A percentile compares a stretch with the other conserved stretches of the same genome.
Evolutionary conservation across 2,113 vertebrate genomes (phyloP).

Genomic region (Oryzias woworae): DNA sequence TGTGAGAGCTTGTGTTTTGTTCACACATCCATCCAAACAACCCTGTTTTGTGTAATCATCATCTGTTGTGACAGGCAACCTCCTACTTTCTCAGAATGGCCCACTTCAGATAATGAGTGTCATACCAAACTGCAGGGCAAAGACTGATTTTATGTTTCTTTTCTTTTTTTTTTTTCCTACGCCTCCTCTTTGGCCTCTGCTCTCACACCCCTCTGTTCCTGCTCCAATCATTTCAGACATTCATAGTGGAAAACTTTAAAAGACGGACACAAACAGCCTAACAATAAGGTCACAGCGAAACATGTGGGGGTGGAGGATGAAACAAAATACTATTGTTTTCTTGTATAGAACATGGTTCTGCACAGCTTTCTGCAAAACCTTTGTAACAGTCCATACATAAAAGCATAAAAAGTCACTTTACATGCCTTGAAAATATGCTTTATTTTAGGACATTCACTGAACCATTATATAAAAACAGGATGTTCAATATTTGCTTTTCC

Average conservation of each 20-base stretch:
- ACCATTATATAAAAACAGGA: background rate
- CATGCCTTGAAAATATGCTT: background rate
- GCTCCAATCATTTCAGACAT: slow-evolving; percentile 54
- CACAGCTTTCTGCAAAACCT: background rate
- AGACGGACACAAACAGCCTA: slow-evolving; percentile 37
- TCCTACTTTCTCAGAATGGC: slow-evolving; percentile 72
- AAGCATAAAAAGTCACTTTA: background rate
- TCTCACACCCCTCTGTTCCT: slow-evolving; percentile 53
- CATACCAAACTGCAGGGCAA: slow-evolving; percentile 74
- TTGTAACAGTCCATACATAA: background rate
- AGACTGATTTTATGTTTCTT: slow-evolving; percentile 68
- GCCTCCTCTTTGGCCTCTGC: slow-evolving; percentile 63
- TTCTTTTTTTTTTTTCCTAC: slow-evolving; percentile 39
- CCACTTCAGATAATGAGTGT: slow-evolving; percentile 79
- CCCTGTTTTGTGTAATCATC: slow-evolving; percentile 75
- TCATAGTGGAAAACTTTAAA: slow-evolving; percentile 51
- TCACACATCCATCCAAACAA: slow-evolving; percentile 67
- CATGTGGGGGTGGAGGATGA: slow-evolving; percentile 21
- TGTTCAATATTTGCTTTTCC: slow-evolving; percentile 3
- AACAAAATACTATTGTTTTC: slow-evolving; percentile 17
- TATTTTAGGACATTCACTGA: too few relatives aligned
- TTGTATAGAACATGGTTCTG: background rate
- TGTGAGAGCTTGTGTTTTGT: slow-evolving; percentile 55
- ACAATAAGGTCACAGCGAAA: slow-evolving; percentile 22
- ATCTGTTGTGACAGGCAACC: slow-evolving; percentile 73